phyloP scores from a whole-genome alignment of 2,888 invertebrate species.

The Scaptomyza cyrtandrae region DNA sequence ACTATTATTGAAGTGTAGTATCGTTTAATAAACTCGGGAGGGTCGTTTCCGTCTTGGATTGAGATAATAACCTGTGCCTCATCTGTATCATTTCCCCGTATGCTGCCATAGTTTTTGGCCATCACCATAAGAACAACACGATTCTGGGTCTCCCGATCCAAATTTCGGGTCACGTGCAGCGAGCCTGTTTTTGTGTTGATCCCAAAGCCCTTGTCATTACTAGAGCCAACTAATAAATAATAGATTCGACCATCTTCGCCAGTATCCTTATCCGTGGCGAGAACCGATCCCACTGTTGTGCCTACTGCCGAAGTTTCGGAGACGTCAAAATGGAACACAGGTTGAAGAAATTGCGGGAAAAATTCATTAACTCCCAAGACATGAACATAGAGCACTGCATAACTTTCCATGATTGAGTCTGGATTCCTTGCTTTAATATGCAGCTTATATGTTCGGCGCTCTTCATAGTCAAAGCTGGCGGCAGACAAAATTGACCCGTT shows the following conservation, averaged over 20 bases:
- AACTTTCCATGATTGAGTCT: slow-evolving; percentile 91
- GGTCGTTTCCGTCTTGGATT: slow-evolving; percentile 98
- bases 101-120: slow-evolving; percentile 97
- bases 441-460: slow-evolving; percentile 89
- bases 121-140: slow-evolving; percentile 95
- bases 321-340: slow-evolving; percentile 96
- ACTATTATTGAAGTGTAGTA: slow-evolving; percentile 92
- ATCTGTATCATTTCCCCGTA: slow-evolving; percentile 97
- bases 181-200: slow-evolving; percentile 93
- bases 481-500: slow-evolving; percentile 91
- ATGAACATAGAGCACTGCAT: slow-evolving; percentile 89
- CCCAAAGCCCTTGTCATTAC: slow-evolving; percentile 95
- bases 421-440: slow-evolving; percentile 94
- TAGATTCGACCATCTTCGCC: slow-evolving; percentile 95
- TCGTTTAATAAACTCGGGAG: slow-evolving; percentile 94
- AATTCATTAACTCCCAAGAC: slow-evolving; percentile 95
- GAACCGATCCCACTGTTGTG: slow-evolving; percentile 92
- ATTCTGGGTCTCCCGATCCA: slow-evolving; percentile 95
- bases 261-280: slow-evolving; percentile 94
- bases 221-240: slow-evolving; percentile 96
- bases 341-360: slow-evolving; percentile 94
- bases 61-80: slow-evolving; percentile 97
- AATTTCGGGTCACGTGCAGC: slow-evolving; percentile 91
- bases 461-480: slow-evolving; percentile 94
- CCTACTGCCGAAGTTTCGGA: slow-evolving; percentile 96